Evolutionary conservation across 2,113 vertebrate genomes (phyloP), one percentile per base, ranked within the genome.

Genomic region (Platycercus adscitus): DNA sequence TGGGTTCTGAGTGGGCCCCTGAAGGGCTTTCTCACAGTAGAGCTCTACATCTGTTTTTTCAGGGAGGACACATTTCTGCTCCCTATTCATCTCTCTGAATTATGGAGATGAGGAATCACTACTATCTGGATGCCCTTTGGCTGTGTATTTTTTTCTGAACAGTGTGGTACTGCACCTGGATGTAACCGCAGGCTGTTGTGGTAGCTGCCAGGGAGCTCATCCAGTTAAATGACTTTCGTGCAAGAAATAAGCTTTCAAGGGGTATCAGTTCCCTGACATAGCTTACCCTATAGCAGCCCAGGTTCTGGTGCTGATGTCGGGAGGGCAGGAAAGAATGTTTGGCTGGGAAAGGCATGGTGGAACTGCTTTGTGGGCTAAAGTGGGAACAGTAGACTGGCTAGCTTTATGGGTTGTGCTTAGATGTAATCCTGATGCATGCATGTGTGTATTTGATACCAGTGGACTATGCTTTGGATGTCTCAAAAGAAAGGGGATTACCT

Each of bases 131-230:
- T 93, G 77, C 90, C 95, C 78, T 91, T 77, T 94, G 90, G 92
- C 86, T 86, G 61, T 72, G 28, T 9, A 46, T 90, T 90, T 72
- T 72, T 72, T 80, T 85, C 76, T 75, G 93, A 91, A 89, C 68
- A 64, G 52, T 52, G 61, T 7, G 1, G 80, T 91, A 91, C 56
- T 92, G 91, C 95, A 95, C 93, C 96, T 95, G 96, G 65, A 84
- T 44, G 39, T 95, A 93, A 87, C 89, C 0, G 9, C 56, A 56
- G 93, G 96, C 94, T 89, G 69, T 93, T 79, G 65, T 83, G 61
- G 72, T 83, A 91, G 95, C 91, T 96, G 86, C 33, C 6, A 70
- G 69, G 23, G 47, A 97, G 33, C 77, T 95, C 65, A 55, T 64
- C 73, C 81, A 56, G 56, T 52, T 75, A 89, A 92, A 78, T 64